Conservation (phyloP, 2,797 vertebrate species). For the Centroberyx gerrardi region DNA sequence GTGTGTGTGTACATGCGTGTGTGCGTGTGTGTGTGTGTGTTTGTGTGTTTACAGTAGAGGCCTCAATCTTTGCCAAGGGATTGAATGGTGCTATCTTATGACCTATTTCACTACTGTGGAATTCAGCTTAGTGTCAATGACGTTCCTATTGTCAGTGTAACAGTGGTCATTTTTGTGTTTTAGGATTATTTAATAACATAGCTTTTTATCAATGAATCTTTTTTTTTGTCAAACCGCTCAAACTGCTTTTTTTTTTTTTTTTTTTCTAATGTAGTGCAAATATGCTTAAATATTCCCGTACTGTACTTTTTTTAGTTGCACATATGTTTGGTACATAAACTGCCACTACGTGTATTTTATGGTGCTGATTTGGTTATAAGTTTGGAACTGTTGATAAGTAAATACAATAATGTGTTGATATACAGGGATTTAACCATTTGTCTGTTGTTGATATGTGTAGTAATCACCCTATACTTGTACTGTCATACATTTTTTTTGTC, state of each 20-base stretch:
- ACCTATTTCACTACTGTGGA: conserved; percentile 82
- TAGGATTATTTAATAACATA: conserved; percentile 80
- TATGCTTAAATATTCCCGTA: conserved; percentile 79
- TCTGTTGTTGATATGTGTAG: conserved; percentile 62
- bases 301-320: conserved; percentile 87
- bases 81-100: conserved; percentile 77
- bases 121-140: conserved; percentile 60
- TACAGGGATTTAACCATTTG: conserved; percentile 83
- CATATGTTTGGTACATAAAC: conserved; percentile 84
- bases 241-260: conserved; percentile 59
- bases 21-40: conserved; percentile 18
- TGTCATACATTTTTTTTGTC: conserved; percentile 71
- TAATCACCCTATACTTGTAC: conserved; percentile 79
- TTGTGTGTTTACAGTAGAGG: conserved; percentile 26
- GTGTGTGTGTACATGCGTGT: conserved; percentile 15
- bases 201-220: conserved; percentile 61
- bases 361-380: conserved; percentile 88
- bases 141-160: conserved; percentile 50
- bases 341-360: conserved; percentile 84
- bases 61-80: conserved; percentile 44
- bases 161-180: conserved; percentile 57
- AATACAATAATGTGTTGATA: conserved; percentile 85
- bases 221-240: conserved; percentile 43
- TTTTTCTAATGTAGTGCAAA: conserved; percentile 74
- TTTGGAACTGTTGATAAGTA: conserved; percentile 71